Evolutionary conservation across 2,888 invertebrate genomes (phyloP).

Genomic region (Ormyrus labotus): DNA sequence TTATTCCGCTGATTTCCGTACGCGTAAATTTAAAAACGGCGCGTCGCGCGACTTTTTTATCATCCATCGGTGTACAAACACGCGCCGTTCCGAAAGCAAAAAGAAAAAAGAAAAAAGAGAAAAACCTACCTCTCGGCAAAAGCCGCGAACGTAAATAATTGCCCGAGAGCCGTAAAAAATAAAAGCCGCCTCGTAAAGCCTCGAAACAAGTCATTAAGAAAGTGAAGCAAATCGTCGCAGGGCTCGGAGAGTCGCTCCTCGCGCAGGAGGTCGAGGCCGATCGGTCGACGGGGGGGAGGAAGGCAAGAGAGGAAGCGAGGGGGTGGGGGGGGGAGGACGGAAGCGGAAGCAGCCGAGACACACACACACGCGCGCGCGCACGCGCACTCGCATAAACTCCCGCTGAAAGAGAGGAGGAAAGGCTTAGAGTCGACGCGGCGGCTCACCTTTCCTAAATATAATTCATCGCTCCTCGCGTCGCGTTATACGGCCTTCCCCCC

Average conservation of each 20-base stretch:
- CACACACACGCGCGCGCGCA: neutral
- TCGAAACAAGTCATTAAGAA: slow-evolving; percentile 34
- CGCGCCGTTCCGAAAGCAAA: no score
- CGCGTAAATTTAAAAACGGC: no score
- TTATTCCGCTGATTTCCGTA: no score
- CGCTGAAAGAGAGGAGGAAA: slow-evolving; percentile 10
- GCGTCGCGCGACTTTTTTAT: no score
- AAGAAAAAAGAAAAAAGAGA: no score
- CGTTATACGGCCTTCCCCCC: neutral
- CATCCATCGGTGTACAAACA: no score
- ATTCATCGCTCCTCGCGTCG: slow-evolving; percentile 56
- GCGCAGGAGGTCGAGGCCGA: neutral
- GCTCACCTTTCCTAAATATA: slow-evolving; percentile 62
- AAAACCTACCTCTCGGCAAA: no score
- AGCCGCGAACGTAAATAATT: neutral
- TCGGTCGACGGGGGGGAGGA: no score
- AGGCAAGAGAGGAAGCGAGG: no score
- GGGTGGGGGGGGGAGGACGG: neutral
- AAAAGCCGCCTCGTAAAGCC: slow-evolving; percentile 25
- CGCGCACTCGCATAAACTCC: neutral
- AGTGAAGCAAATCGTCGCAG: slow-evolving; percentile 2
- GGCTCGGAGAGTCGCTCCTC: slow-evolving; percentile 2
- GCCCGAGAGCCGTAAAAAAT: slow-evolving; percentile 6
- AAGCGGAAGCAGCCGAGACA: slow-evolving; percentile 32
- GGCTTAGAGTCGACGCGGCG: slow-evolving; percentile 17